These are phyloP conservation scores for Eudorcas thomsonii DNA, from an alignment of 2,113 vertebrate species.

Conservation along the genomic window DNA sequence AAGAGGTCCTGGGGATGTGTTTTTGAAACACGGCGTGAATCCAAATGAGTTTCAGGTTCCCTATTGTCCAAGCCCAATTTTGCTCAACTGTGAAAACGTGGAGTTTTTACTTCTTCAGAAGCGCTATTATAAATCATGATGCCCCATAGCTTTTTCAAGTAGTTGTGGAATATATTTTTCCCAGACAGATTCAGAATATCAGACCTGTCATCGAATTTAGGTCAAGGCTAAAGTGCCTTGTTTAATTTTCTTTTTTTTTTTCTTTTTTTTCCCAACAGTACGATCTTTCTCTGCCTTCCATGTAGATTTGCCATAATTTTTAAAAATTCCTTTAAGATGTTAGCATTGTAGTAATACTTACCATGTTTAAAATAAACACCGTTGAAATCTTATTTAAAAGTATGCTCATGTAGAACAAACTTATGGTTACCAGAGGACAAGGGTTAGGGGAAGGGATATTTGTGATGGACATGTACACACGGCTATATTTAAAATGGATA, in stretches of 20 bases:
- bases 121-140: slow-evolving; percentile 70
- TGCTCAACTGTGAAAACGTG: slow-evolving; percentile 77
- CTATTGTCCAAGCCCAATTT: slow-evolving; percentile 77
- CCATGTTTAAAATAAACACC: neutral
- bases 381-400: neutral
- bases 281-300: slow-evolving; percentile 46
- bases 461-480: neutral
- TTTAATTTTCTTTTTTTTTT: slow-evolving; percentile 76
- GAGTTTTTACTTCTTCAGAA: slow-evolving; percentile 75
- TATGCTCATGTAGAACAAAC: neutral
- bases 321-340: slow-evolving; percentile 25
- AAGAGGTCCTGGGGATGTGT: slow-evolving; percentile 73
- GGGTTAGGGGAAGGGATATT: neutral
- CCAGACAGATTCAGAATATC: slow-evolving; percentile 68
- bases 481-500: neutral
- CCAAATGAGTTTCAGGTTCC: slow-evolving; percentile 83
- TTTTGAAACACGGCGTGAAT: slow-evolving; percentile 80
- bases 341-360: neutral
- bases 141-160: slow-evolving; percentile 64
- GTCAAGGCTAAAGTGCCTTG: slow-evolving; percentile 66
- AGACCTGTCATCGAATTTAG: slow-evolving; percentile 71
- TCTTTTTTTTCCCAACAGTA: slow-evolving; percentile 47
- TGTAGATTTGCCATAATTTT: slow-evolving; percentile 25
- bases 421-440: neutral
- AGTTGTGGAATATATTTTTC: slow-evolving; percentile 68